Percentiles rank a stretch among this genome's conserved stretches.
phyloP scores from a whole-genome alignment of 2,113 vertebrate species.

The Poeciliopsis occidentalis region DNA sequence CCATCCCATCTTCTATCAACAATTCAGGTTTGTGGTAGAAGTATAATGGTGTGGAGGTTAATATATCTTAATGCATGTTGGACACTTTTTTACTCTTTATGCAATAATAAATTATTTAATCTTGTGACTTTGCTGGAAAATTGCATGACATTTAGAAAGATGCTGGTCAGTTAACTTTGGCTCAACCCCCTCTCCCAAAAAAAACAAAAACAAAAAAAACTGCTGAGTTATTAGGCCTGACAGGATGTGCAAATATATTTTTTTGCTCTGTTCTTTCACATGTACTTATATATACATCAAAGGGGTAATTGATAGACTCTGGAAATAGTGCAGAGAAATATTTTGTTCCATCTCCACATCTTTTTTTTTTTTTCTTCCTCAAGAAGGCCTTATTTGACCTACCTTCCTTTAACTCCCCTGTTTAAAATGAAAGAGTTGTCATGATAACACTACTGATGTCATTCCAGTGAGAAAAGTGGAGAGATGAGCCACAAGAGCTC shows the following conservation, averaged over 20 bases:
- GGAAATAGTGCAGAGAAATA: neutral
- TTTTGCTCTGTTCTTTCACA: neutral
- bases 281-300: neutral
- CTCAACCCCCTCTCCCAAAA: neutral
- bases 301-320: neutral
- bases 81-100: too few relatives aligned
- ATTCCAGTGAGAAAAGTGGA: conserved; percentile 43
- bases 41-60: too few relatives aligned
- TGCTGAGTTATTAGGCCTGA: neutral
- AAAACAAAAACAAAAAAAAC: neutral
- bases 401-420: neutral
- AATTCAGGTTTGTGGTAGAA: too few relatives aligned
- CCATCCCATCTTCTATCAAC: too few relatives aligned
- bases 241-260: neutral
- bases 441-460: conserved; percentile 58
- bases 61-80: too few relatives aligned
- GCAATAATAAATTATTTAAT: neutral
- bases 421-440: conserved; percentile 43
- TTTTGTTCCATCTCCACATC: neutral
- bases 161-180: neutral
- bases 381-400: conserved; percentile 30
- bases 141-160: neutral
- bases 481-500: conserved; percentile 35
- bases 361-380: neutral
- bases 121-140: neutral